Percentiles rank a stretch among this genome's conserved stretches.
These are phyloP conservation scores for Myxocyprinus asiaticus DNA, from an alignment of 2,113 vertebrate species.

Conservation along the genomic window DNA sequence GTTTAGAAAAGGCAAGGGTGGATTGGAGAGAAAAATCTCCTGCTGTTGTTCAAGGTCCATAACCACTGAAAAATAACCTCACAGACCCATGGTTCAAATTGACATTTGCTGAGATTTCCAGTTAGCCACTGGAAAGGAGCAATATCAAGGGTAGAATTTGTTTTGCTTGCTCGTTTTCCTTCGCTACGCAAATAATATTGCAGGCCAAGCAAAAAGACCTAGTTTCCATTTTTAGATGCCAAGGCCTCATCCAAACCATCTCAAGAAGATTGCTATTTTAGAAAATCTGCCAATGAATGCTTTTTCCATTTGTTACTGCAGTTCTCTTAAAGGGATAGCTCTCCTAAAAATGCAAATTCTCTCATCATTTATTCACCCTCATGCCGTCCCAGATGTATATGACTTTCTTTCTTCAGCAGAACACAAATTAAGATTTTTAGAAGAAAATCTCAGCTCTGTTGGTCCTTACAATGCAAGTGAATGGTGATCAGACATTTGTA, in stretches of 20 bases:
- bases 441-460: too few relatives aligned
- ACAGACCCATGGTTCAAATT: constrained; percentile 26
- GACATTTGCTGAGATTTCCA: constrained; percentile 34
- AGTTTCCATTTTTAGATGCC: constrained; percentile 28
- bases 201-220: constrained; percentile 4
- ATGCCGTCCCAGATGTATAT: too few relatives aligned
- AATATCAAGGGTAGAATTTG: too few relatives aligned
- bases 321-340: not conserved
- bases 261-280: not conserved
- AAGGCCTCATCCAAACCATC: not conserved
- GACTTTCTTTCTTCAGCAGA: too few relatives aligned
- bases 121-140: constrained; percentile 10
- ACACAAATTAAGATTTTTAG: too few relatives aligned
- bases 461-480: too few relatives aligned
- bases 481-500: too few relatives aligned
- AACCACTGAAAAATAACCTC: constrained; percentile 33
- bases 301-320: not conserved
- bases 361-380: too few relatives aligned
- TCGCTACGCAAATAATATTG: constrained; percentile 29
- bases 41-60: constrained; percentile 1
- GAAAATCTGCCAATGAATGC: constrained; percentile 9
- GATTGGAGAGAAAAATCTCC: constrained; percentile 9
- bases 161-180: too few relatives aligned
- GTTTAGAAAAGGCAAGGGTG: not conserved
- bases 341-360: too few relatives aligned